Conservation (phyloP, 2,797 vertebrate species). For the Furcifer pardalis region DNA sequence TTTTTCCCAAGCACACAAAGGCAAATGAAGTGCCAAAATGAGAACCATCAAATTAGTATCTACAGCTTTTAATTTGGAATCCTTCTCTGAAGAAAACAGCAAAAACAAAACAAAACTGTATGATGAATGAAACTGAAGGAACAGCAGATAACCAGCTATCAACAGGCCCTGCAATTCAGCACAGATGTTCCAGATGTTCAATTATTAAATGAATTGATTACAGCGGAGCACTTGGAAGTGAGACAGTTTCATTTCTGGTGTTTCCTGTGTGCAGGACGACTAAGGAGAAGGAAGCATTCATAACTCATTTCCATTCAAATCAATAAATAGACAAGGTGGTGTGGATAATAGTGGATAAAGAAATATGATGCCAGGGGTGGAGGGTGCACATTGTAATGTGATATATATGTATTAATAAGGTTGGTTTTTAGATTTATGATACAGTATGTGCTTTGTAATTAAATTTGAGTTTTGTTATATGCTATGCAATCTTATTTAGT, state of each 20-base stretch:
- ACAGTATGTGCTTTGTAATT: too few relatives aligned
- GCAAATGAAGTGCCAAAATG: conserved; percentile 9
- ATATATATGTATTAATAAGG: too few relatives aligned
- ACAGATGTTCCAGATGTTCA: conserved; percentile 23
- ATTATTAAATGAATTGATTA: conserved; percentile 3
- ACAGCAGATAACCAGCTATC: conserved; percentile 21
- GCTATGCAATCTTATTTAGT: too few relatives aligned
- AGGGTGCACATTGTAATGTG: too few relatives aligned
- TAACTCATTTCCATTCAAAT: background rate
- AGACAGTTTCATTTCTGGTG: conserved; percentile 7
- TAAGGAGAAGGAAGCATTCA: background rate
- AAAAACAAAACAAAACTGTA: background rate
- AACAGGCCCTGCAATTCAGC: background rate
- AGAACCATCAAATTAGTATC: conserved; percentile 17
- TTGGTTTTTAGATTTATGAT: too few relatives aligned
- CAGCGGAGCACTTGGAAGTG: conserved; percentile 3
- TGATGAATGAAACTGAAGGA: conserved; percentile 11
- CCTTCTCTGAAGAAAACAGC: conserved; percentile 1
- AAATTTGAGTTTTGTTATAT: too few relatives aligned
- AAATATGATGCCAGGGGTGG: too few relatives aligned
- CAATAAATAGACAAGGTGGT: too few relatives aligned
- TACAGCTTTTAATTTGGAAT: conserved; percentile 19
- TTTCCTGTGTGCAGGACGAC: background rate
- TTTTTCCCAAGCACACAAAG: conserved; percentile 11
- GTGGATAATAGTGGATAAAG: too few relatives aligned